Evolutionary conservation across 2,113 vertebrate species (phyloP), one percentile per base, ranked within the genome.

Genomic region (Neopipo cinnamomea): DNA sequence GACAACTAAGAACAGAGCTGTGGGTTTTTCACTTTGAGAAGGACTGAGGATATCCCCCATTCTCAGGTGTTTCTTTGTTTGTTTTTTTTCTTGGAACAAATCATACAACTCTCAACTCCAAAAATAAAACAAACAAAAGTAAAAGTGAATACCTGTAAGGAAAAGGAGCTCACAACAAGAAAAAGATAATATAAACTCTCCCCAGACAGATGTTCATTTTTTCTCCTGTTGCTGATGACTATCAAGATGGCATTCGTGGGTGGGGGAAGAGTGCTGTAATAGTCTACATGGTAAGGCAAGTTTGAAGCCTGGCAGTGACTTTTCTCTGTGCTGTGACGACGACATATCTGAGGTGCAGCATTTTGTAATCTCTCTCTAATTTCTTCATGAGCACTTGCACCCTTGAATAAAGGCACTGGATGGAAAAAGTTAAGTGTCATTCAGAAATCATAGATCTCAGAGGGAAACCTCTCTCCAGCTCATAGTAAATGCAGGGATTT

Each of bases 21-120:
- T 20, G 3, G 59, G 23, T 8, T 50, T 95, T 85, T 89, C 39
- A 8, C 42, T 24, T 0, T 15, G 13, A 22, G 12, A 63, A 8
- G 4, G 15, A 5, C 37, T 1, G 2, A 16, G 4, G 22, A 37
- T n/a, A 81, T 37, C 37, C 12, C 18, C 49, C 20, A 39, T 56
- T 56, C 23, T 73, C 16, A 20, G 6, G 19, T 41, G 37, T 62
- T 39, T 3, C 49, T 18, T 35, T n/a, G n/a, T n/a, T n/a, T n/a
- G n/a, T n/a, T 19, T 6, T 67, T n/a, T 46, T 10, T 10, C 8
- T 14, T 30, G 11, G 9, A 28, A 58, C 0, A 4, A 73, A 21
- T 4, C 7, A 6, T 2, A 12, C 21, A 49, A 30, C 2, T 21
- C 37, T 44, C 0, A 3, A 56, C 25, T 68, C 49, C 11, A 62